Evolutionary conservation across 2,797 vertebrate species (phyloP), one percentile per base, ranked within the genome.

Genomic region (Microctenopoma lineatum): DNA sequence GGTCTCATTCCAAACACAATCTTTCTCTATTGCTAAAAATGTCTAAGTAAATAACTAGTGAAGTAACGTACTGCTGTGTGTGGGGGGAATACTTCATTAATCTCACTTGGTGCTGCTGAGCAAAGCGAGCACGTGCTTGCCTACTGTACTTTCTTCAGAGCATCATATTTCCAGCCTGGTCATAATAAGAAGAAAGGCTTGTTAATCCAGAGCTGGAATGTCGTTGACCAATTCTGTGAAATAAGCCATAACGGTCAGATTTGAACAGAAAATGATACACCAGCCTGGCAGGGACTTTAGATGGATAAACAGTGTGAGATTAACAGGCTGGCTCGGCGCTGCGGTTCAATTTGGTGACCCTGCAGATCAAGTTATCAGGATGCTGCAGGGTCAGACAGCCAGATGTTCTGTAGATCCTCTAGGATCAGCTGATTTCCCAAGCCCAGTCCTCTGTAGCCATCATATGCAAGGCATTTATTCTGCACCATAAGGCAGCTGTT

Each of bases 331-430:
- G 75, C 84, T 77, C 74, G 56, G 82, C 5, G 39, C 81, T 73
- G 79, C 70, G 46, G 83, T 83, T 90, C 84, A 90, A 74, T 88
- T 86, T 34, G 27, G 80, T 88, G 85, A 88, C 87, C 86, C 90
- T 84, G 87, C 82, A 87, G 90, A 90, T 90, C 83, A 90, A 89
- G 81, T 90, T 84, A 86, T 92, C 89, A 89, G 86, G 82, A 90
- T 89, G 88, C 62, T 83, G 80, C 73, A 14, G 77, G 87, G 84
- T 86, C 86, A 90, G 87, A 89, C 86, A 8, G 85, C 87, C 92
- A 92, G 90, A 93, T 93, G 92, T 93, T 90, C 79, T 72, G 86
- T 74, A 86, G 86, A 92, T 89, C 88, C 90, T 83, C 80, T 89
- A 42, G 77, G 77, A 89, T 92, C 88, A 90, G 88, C 84, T 90